phyloP scores from a whole-genome alignment of 2,888 invertebrate species.

The Drosophila histrio region DNA sequence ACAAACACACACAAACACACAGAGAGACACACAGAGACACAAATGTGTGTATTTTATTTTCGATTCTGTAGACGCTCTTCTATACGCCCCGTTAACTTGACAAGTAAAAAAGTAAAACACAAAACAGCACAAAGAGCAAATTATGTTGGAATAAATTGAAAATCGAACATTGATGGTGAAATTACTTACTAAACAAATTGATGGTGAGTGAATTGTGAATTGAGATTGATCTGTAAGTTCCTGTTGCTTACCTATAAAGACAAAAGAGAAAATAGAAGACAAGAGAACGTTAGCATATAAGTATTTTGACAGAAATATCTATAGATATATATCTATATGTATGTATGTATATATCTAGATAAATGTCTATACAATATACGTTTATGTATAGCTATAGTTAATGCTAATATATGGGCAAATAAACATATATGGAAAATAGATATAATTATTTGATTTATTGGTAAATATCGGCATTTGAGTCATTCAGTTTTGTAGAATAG shows the following conservation, averaged over 20 bases:
- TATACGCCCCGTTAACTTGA: conserved; percentile 39
- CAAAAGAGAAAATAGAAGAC: conserved; percentile 15
- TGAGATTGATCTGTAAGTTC: conserved; percentile 10
- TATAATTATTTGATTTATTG: conserved; percentile 50
- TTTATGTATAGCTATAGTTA: conserved; percentile 2
- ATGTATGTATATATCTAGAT: background rate
- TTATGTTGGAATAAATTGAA: conserved; percentile 13
- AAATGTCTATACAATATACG: conserved; percentile 4
- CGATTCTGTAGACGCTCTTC: conserved; percentile 58
- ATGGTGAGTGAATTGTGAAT: background rate
- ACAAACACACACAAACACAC: conserved; percentile 37
- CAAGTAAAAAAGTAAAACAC: conserved; percentile 28
- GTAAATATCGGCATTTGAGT: conserved; percentile 36
- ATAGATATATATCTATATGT: conserved; percentile 3
- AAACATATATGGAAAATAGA: conserved; percentile 12
- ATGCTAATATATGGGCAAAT: conserved; percentile 28
- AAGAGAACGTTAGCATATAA: conserved; percentile 17
- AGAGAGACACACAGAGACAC: conserved; percentile 23
- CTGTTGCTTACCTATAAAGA: conserved; percentile 45
- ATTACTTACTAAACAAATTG: conserved; percentile 41
- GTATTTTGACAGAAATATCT: conserved; percentile 11
- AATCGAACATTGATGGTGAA: conserved; percentile 7
- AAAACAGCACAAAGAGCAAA: conserved; percentile 31
- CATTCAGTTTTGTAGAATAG: background rate
- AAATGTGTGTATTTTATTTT: conserved; percentile 55